phyloP scores from a whole-genome alignment of 2,797 vertebrate species.

The Prionace glauca region DNA sequence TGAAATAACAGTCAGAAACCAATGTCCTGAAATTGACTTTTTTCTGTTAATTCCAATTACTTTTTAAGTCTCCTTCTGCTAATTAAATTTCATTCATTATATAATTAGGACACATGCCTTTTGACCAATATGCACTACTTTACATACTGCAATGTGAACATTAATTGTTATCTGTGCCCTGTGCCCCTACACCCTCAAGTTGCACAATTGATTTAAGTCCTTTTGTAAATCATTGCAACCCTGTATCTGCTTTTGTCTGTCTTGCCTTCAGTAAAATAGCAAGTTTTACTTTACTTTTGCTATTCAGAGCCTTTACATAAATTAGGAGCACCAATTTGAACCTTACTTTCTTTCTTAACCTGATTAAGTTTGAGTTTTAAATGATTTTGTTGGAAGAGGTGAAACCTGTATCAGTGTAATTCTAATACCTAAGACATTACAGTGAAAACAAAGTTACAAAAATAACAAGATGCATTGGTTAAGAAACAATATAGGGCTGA shows the following conservation, averaged over 20 bases:
- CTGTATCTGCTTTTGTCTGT: neutral
- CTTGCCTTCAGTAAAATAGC: neutral
- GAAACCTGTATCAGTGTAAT: neutral
- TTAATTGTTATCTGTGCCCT: neutral
- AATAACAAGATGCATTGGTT: neutral
- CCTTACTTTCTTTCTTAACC: neutral
- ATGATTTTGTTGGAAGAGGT: neutral
- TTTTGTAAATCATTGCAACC: neutral
- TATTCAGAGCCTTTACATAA: neutral
- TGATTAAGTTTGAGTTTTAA: neutral
- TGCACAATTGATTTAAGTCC: neutral
- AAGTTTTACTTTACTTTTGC: neutral
- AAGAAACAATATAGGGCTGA: neutral
- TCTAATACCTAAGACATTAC: neutral
- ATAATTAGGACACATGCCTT: neutral
- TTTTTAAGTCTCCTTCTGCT: neutral
- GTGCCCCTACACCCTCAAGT: neutral
- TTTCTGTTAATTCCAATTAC: neutral
- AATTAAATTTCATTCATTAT: neutral
- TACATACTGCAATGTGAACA: neutral
- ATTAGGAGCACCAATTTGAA: neutral
- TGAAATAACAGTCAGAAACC: neutral
- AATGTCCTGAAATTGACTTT: neutral
- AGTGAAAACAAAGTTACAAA: neutral
- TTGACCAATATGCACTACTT: neutral